Evolutionary conservation across 1,140 invertebrate species (phyloP), one percentile per base, ranked within the genome.

Genomic region (Drosophila yakuba): DNA sequence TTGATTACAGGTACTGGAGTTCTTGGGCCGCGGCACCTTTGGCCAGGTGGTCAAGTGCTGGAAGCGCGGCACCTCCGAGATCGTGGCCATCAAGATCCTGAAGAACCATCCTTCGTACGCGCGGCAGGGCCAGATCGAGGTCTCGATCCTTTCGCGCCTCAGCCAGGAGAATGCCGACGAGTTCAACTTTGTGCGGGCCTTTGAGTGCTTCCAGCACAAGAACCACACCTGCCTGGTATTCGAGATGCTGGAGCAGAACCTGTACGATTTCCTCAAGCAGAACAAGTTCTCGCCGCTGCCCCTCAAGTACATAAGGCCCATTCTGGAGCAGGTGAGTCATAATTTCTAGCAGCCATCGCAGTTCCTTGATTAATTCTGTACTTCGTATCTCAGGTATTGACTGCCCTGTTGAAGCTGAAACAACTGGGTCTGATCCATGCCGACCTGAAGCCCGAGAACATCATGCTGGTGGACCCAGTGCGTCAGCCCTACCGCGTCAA

Each of bases 51-150:
- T 99, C 81, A 99, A 99, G 94, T 99, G 99, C 93, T 99, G 99
- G 99, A 99, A 99, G 93, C 99, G 99, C 93, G 99, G 99, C 92
- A 99, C 99, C 63, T 99, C 99, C 93, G 98, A 99, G 93, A 99
- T 99, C 90, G 98, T 99, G 73, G 99, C 99, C 89, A 99, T 99
- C 92, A 99, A 99, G 95, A 99, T 99, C 92, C 94, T 99, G 32
- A 99, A 99, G 94, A 99, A 99, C 94, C 99, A 99, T 94, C 99
- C 99, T 56, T 99, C 98, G 57, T 99, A 99, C 94, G 98, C 98
- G 64, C 95, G 99, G 83, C 99, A 99, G 94, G 99, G 99, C 78
- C 99, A 99, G 94, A 99, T 99, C 94, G 99, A 99, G 95, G 97
- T 98, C 78, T 98, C 97, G 93, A 99, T 99, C 93, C 94, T 99